Evolutionary conservation across 2,113 vertebrate species (phyloP), one percentile per base, ranked within the genome.

Genomic region (Myotis brandtii): DNA sequence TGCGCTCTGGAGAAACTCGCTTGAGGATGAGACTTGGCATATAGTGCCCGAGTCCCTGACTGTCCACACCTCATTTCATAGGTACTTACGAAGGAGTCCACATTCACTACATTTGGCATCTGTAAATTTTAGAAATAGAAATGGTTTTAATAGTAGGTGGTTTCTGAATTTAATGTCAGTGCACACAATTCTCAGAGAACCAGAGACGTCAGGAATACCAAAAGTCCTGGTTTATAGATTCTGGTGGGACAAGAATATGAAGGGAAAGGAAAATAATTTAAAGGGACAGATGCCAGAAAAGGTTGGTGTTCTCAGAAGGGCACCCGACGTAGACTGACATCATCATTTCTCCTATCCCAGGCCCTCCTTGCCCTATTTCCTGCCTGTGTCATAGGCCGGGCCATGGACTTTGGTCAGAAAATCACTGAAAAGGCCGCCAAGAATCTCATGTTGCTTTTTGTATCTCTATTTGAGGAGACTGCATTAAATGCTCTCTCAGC

Each of bases 51-150:
- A 94, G 17, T 52, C 84, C 56, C 93, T 95, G 79, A 76, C 5
- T 92, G 77, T 93, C 79, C 37, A 40, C 50, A 83, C 77, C 59
- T 95, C 89, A 86, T 95, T 40, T 95, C 32, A 83, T 90, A 90
- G 9, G n/a, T 84, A 72, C 50, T 92, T 96, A 86, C 17, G 67
- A 72, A 85, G 73, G 89, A 93, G 66, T 86, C 89, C 95, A 95
- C 21, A 80, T 86, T 91, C 70, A 84, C 52, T 88, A 73, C 59
- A 56, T 86, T 95, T 84, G 91, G 83, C 75, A 95, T 84, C 86
- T 95, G 70, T 81, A 96, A 95, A 77, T 86, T 95, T 95, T 94
- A 76, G 56, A 91, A 96, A 93, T 94, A 87, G 91, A 94, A 92
- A 81, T 85, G n/a, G 3, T 67, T 89, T 92, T 96, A 91, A 80